These are phyloP conservation scores for Tuberolachnus salignus DNA, from an alignment of 2,888 invertebrate species.

Conservation along the genomic window DNA sequence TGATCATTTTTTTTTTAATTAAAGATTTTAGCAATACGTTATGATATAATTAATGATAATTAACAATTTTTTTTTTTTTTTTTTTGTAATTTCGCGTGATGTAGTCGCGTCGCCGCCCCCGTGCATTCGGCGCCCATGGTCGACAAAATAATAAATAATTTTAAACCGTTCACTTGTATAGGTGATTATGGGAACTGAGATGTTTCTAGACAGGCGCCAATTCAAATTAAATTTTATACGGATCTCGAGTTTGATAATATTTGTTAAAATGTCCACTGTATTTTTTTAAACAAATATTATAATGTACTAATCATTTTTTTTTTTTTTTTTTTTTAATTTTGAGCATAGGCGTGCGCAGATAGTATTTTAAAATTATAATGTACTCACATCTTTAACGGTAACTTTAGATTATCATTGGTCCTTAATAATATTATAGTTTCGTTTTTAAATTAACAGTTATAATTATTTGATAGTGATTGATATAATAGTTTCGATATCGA, in stretches of 20 bases:
- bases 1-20: too few relatives aligned
- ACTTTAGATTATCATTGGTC: constrained; percentile 29
- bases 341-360: constrained; percentile 46
- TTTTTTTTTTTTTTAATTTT: too few relatives aligned
- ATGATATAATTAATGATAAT: too few relatives aligned
- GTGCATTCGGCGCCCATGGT: too few relatives aligned
- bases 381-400: constrained; percentile 20
- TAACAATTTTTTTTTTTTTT: too few relatives aligned
- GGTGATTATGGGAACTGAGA: constrained; percentile 12
- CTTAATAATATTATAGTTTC: constrained; percentile 24
- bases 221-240: constrained; percentile 19
- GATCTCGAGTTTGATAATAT: constrained; percentile 25
- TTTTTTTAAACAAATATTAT: constrained; percentile 23
- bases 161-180: background rate
- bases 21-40: too few relatives aligned
- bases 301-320: too few relatives aligned
- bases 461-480: background rate
- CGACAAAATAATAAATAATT: too few relatives aligned
- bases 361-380: constrained; percentile 20
- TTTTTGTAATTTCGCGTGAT: too few relatives aligned
- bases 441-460: constrained; percentile 12
- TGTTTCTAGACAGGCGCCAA: background rate
- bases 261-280: constrained; percentile 10
- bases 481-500: constrained; percentile 34
- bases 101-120: too few relatives aligned